Evolutionary conservation across 2,888 invertebrate species (phyloP).

Genomic region (Thysanoteuthis rhombus): DNA sequence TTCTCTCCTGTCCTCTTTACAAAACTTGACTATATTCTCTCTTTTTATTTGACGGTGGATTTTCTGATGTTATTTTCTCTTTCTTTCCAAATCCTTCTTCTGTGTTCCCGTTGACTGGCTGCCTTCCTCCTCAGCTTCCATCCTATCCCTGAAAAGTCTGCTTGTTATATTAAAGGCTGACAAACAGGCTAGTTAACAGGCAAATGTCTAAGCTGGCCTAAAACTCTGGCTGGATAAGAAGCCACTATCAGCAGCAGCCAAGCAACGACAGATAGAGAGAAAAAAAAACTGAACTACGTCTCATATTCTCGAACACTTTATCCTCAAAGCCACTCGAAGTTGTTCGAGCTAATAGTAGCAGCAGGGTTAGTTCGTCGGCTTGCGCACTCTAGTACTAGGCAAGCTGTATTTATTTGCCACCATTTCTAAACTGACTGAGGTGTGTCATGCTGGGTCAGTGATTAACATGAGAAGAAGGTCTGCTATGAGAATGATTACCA

Average conservation of each 20-base stretch:
- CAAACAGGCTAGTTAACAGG: background rate
- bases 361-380: background rate
- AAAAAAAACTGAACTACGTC: background rate
- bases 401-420: slow-evolving; percentile 23
- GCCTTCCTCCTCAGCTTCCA: no score
- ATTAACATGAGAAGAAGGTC: slow-evolving; percentile 27
- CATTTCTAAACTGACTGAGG: slow-evolving; percentile 23
- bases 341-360: background rate
- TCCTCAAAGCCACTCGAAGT: background rate
- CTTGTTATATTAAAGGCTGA: background rate
- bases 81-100: background rate
- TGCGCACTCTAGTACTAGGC: background rate
- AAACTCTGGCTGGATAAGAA: background rate
- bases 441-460: slow-evolving; percentile 31
- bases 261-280: background rate
- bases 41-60: background rate
- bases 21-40: background rate
- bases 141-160: background rate
- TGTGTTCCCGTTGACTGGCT: background rate
- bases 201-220: slow-evolving; percentile 12
- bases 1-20: background rate
- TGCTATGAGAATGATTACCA: slow-evolving; percentile 24
- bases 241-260: background rate
- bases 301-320: background rate
- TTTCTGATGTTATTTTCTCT: background rate